These are phyloP conservation scores for Psammodynastes pulverulentus DNA, from an alignment of 2,113 vertebrate species.

Conservation along the genomic window DNA sequence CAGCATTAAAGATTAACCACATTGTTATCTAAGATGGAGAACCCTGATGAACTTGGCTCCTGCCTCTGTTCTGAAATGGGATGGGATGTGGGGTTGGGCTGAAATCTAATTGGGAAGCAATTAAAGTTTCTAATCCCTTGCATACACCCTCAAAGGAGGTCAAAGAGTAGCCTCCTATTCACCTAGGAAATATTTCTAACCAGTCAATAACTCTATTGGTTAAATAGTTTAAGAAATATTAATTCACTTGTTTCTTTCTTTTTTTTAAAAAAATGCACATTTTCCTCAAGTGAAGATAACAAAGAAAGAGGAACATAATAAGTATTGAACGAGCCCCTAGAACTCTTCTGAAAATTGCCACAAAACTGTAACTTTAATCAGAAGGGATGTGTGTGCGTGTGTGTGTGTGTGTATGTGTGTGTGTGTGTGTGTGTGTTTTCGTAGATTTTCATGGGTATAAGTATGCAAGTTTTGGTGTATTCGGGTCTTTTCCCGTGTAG, in stretches of 20 bases:
- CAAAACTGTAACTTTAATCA: neutral
- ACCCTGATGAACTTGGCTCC: neutral
- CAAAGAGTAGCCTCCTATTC: neutral
- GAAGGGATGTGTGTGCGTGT: too few species aligned
- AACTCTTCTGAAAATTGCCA: neutral
- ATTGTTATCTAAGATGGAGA: constrained; percentile 8
- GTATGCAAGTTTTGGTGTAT: too few species aligned
- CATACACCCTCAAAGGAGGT: neutral
- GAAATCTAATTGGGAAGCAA: constrained; percentile 9
- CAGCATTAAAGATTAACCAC: neutral
- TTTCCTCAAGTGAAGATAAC: neutral
- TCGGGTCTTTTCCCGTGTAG: too few species aligned
- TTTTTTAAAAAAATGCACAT: neutral
- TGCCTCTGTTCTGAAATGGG: neutral
- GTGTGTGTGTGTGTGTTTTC: too few species aligned
- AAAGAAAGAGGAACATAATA: neutral
- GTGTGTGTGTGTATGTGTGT: too few species aligned
- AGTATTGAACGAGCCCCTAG: neutral
- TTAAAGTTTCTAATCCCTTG: neutral
- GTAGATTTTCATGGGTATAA: too few species aligned
- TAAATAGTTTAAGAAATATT: neutral
- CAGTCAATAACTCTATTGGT: neutral
- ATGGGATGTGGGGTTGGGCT: neutral
- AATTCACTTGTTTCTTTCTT: neutral
- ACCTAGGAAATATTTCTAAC: neutral